phyloP scores from a whole-genome alignment of 1,140 invertebrate genomes.

The Chironomus striatipennis region DNA sequence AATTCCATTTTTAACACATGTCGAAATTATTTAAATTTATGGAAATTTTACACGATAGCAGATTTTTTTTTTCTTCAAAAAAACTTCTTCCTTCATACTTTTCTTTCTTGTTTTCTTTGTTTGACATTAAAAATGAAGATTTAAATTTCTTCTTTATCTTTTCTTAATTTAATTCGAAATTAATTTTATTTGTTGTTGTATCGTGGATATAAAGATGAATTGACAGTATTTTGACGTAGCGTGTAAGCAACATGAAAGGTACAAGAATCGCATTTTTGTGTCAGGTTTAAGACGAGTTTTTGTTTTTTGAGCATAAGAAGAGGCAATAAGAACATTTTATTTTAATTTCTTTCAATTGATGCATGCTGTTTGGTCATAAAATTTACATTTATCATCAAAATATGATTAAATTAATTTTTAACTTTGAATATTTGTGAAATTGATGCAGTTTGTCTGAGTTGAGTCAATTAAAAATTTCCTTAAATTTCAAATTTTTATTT shows the following conservation, averaged over 20 bases:
- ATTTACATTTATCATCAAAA: neutral
- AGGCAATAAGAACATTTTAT: neutral
- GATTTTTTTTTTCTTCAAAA: too few species aligned
- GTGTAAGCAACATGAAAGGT: neutral
- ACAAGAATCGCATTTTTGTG: neutral
- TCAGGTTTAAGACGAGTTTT: too few species aligned
- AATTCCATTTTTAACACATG: conserved; percentile 13
- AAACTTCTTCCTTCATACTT: too few species aligned
- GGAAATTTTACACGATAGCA: neutral
- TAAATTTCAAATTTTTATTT: too few species aligned
- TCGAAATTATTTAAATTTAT: conserved; percentile 3
- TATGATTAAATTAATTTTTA: neutral
- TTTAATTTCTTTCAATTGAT: neutral
- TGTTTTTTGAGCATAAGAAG: neutral
- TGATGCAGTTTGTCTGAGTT: too few species aligned
- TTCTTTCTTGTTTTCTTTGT: too few species aligned
- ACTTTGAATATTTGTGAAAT: too few species aligned
- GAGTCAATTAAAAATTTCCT: too few species aligned
- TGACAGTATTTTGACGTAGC: neutral
- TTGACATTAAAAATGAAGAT: too few species aligned
- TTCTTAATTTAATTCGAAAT: too few species aligned
- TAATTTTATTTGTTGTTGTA: neutral
- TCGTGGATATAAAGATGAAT: neutral
- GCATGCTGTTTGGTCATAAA: neutral
- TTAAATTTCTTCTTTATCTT: too few species aligned